Conservation (phyloP, 1,140 invertebrate genomes). For the Tetramorium parvispinum region DNA sequence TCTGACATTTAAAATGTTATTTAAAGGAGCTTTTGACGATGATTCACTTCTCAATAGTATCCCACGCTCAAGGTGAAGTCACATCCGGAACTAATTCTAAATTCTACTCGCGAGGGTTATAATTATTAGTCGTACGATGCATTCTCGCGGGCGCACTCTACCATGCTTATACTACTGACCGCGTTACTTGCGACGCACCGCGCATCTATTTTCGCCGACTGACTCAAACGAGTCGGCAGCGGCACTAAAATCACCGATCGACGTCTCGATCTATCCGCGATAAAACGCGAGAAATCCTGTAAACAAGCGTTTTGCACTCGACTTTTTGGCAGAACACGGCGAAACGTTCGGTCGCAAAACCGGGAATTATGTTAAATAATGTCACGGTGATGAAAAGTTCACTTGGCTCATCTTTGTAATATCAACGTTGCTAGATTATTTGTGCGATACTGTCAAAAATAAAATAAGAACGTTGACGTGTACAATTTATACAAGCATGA, state of each 20-base stretch:
- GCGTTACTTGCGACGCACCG: slow-evolving; percentile 52
- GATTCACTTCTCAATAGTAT: slow-evolving; percentile 41
- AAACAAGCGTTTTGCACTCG: slow-evolving; percentile 19
- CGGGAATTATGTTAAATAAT: slow-evolving; percentile 30
- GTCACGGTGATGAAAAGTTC: neutral
- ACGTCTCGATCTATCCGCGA: slow-evolving; percentile 51
- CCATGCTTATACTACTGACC: slow-evolving; percentile 65
- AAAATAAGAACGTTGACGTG: neutral
- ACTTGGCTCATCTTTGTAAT: slow-evolving; percentile 2
- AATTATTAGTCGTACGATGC: slow-evolving; percentile 70
- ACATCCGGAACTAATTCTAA: slow-evolving; percentile 37
- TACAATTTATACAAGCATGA: neutral
- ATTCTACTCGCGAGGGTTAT: slow-evolving; percentile 69
- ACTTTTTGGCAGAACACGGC: slow-evolving; percentile 39
- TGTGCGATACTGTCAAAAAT: neutral
- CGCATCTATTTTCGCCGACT: slow-evolving; percentile 70
- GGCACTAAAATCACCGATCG: slow-evolving; percentile 56
- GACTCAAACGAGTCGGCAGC: slow-evolving; percentile 69
- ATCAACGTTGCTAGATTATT: slow-evolving; percentile 15
- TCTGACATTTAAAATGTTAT: neutral
- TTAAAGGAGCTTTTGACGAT: slow-evolving; percentile 27
- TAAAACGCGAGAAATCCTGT: slow-evolving; percentile 37
- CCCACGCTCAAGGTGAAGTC: slow-evolving; percentile 52
- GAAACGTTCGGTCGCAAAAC: neutral
- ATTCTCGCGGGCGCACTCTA: slow-evolving; percentile 63